Percentiles rank a stretch among this genome's conserved stretches.
phyloP scores from a whole-genome alignment of 2,113 vertebrate species.

The Chiloscyllium plagiosum region DNA sequence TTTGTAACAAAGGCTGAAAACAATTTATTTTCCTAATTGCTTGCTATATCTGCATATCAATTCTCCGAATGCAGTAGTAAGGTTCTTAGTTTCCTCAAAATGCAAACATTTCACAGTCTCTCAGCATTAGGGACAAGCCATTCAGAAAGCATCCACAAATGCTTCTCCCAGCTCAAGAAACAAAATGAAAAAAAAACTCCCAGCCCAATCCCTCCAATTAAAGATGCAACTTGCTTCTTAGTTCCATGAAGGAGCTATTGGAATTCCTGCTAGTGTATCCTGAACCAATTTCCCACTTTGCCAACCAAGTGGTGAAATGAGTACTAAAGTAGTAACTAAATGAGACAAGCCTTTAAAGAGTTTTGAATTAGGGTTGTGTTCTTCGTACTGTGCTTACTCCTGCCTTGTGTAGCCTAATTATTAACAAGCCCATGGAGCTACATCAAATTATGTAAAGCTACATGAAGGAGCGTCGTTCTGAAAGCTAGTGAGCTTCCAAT shows the following conservation, averaged over 20 bases:
- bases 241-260: neutral
- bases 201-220: neutral
- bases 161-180: neutral
- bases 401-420: neutral
- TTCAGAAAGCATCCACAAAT: neutral
- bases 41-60: neutral
- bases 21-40: neutral
- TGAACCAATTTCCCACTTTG: neutral
- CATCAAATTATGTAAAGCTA: no score
- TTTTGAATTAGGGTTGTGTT: neutral
- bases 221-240: neutral
- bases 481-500: no score
- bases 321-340: neutral
- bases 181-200: neutral
- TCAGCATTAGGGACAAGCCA: neutral
- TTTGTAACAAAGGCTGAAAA: neutral
- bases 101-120: neutral
- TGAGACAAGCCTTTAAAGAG: neutral
- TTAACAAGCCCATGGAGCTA: no score
- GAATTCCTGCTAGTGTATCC: neutral
- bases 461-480: no score
- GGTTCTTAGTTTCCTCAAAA: neutral
- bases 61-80: neutral
- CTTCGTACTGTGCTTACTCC: neutral
- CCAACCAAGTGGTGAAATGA: neutral